Base-by-base conservation (phyloP, 1,140 invertebrate genomes). In the Temnothorax longispinosus region DNA sequence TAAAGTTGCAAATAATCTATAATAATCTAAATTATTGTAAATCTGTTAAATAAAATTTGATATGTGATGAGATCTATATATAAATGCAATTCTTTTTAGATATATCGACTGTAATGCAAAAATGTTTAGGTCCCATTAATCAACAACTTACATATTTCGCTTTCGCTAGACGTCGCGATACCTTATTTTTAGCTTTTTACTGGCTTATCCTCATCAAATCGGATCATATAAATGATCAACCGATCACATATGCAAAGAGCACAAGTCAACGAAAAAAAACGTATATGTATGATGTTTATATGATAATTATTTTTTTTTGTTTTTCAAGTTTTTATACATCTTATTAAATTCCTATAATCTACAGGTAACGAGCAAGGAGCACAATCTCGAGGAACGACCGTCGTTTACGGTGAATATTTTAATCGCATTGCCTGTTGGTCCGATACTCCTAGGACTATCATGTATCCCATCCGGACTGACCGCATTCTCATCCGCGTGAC, bases 401-500 rank as follows among this genome's bases (percentile, higher is more conserved):
- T 60, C 80, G 13, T 84, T 74, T 75, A 62, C 56, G 7, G 56
- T 35, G 44, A 84, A 84, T 84, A 84, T 84, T 90, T 89, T 87
- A 90, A 89, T 90, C 89, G 72, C 74, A 75, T 78, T 78, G 64
- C 67, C 71, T 56, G 44, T 78, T 78, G 69, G 54, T 15, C 58
- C 62, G 65, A 71, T 88, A 90, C 78, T 88, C 76, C 90, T 91
- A 90, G 77, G 69, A 91, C 71, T 90, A 90, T 90, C 90, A 52
- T 74, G 87, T 80, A 81, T 90, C 87, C 84, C 84, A 90, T 90
- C 90, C 89, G 88, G 91, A 90, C 77, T 90, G 90, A 91, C 89
- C 91, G 90, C 89, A 92, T 92, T 92, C 90, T 91, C 90, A 85
- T 78, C 82, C 75, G 27, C 86, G 88, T 91, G 90, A 91, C 90